phyloP scores from a whole-genome alignment of 2,113 vertebrate species.

The Mirza zaza region DNA sequence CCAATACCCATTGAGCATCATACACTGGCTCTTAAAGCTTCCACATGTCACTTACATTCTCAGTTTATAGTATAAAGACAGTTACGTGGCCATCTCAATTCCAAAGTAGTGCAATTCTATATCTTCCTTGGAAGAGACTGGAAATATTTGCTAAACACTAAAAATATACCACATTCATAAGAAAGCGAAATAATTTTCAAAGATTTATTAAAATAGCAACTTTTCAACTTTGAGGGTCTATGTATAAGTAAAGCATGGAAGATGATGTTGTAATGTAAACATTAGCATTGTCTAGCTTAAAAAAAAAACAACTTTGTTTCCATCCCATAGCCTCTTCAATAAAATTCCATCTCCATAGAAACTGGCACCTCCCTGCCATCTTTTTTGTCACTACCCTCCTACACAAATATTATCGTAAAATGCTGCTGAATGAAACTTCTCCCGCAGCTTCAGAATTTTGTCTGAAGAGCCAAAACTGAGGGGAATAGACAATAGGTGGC shows the following conservation, averaged over 20 bases:
- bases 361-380: background rate
- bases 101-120: background rate
- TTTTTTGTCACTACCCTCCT: background rate
- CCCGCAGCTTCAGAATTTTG: constrained; percentile 11
- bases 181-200: background rate
- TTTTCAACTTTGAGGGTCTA: background rate
- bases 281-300: background rate
- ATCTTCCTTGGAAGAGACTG: background rate
- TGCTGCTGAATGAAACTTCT: background rate
- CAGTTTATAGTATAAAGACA: background rate
- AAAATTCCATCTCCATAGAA: background rate
- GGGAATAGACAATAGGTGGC: background rate
- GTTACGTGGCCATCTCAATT: background rate
- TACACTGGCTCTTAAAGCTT: background rate
- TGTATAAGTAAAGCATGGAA: background rate
- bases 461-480: background rate
- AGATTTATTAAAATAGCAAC: background rate
- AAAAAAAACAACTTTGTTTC: background rate
- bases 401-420: constrained; percentile 25
- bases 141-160: background rate
- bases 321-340: background rate
- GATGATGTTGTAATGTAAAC: background rate
- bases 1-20: background rate
- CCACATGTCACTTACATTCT: background rate
- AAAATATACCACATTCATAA: background rate